Evolutionary conservation across 2,113 vertebrate genomes (phyloP).

Genomic region (Syrmaticus mikado): DNA sequence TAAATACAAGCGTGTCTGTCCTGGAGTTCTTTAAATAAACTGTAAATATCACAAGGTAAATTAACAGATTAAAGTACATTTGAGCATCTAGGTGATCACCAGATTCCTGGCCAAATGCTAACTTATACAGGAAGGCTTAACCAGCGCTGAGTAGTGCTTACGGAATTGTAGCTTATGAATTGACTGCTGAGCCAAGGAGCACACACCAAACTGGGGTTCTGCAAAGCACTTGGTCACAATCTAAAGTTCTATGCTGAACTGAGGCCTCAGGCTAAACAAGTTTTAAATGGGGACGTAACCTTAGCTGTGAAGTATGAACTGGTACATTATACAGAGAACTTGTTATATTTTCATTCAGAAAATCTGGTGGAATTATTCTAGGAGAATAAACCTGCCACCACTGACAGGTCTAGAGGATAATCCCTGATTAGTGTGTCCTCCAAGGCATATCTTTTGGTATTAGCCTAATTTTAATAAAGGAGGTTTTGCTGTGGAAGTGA

Average conservation of each 20-base stretch:
- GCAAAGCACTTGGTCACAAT: background rate
- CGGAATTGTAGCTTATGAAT: background rate
- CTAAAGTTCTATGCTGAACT: background rate
- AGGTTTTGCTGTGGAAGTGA: background rate
- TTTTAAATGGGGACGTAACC: constrained; percentile 1
- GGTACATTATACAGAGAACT: background rate
- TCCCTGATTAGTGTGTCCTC: constrained; percentile 14
- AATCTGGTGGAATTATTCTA: constrained; percentile 13
- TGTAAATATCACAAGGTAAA: background rate
- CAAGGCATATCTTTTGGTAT: background rate
- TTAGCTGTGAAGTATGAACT: background rate
- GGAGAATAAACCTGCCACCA: background rate
- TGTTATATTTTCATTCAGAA: constrained; percentile 26
- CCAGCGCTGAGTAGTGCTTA: background rate
- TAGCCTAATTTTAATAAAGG: constrained; percentile 15
- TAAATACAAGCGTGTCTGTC: background rate
- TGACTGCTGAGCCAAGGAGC: background rate
- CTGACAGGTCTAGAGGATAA: background rate
- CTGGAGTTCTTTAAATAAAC: background rate
- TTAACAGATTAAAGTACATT: background rate
- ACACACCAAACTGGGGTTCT: background rate
- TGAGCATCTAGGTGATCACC: background rate
- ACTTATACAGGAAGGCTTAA: background rate
- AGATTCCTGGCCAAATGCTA: background rate
- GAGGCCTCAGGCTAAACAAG: background rate